These are phyloP conservation scores for Lasiommata megera DNA, from an alignment of 2,888 invertebrate species.

Conservation along the genomic window DNA sequence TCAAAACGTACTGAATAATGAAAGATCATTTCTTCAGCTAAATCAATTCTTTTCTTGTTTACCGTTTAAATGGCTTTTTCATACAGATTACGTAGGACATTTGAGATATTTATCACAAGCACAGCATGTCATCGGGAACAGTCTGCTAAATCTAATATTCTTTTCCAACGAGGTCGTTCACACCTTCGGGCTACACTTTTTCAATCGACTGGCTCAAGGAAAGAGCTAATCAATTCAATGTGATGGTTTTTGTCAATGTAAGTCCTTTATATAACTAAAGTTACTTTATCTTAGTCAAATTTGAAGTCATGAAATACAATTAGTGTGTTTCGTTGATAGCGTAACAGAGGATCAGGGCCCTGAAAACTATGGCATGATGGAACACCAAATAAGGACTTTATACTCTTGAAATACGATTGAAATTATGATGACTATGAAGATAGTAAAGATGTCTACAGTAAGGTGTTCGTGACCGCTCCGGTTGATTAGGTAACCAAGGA, in stretches of 20 bases:
- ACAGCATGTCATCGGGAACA: not conserved
- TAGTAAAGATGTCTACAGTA: not conserved
- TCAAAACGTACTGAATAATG: not conserved
- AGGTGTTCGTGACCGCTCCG: conserved; percentile 23
- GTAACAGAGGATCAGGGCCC: no score
- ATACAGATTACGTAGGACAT: not conserved
- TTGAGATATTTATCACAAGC: not conserved
- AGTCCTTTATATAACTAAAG: no score
- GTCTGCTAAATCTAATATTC: not conserved
- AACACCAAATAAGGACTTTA: not conserved
- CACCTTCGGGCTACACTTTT: not conserved
- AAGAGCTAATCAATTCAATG: no score
- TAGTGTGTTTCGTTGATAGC: no score
- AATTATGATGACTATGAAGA: conserved; percentile 47
- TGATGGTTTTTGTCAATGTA: no score
- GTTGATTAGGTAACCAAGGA: conserved; percentile 25
- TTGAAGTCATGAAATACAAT: no score
- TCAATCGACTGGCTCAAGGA: not conserved
- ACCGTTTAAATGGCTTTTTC: not conserved
- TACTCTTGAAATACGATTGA: conserved; percentile 57
- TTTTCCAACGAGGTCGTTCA: not conserved
- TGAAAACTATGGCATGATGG: no score
- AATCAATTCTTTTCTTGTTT: not conserved
- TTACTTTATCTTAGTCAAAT: no score
- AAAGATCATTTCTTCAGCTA: not conserved